These are phyloP conservation scores for Nymphalis c-album DNA, from an alignment of 2,888 invertebrate genomes.

Conservation along the genomic window DNA sequence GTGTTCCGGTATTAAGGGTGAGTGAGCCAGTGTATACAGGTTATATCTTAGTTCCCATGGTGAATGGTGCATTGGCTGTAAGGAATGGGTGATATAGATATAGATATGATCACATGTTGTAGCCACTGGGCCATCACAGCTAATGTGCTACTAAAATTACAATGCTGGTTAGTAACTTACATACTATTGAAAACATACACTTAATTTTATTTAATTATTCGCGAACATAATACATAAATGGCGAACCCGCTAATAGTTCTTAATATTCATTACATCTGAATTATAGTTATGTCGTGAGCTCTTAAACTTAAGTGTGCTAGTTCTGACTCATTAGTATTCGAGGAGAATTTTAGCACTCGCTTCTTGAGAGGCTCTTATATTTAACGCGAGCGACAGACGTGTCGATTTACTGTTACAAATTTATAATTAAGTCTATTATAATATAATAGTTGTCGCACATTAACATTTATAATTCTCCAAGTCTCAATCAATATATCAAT, in stretches of 20 bases:
- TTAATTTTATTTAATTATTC: background rate
- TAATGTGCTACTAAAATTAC: too few species aligned
- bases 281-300: slow-evolving; percentile 14
- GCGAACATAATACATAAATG: background rate
- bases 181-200: too few species aligned
- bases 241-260: background rate
- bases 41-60: too few species aligned
- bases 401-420: background rate
- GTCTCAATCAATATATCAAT: too few species aligned
- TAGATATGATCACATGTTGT: too few species aligned
- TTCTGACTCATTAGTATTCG: slow-evolving; percentile 17
- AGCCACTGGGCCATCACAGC: too few species aligned
- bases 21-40: too few species aligned
- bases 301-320: slow-evolving; percentile 7
- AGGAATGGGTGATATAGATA: too few species aligned
- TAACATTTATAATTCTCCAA: too few species aligned
- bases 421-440: background rate
- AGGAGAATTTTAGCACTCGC: slow-evolving; percentile 12
- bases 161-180: too few species aligned
- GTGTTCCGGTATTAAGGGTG: too few species aligned
- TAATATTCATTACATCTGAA: background rate
- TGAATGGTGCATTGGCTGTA: too few species aligned
- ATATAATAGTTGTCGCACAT: background rate
- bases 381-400: background rate
- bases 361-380: background rate